phyloP scores from a whole-genome alignment of 2,113 vertebrate species.

The Numida meleagris region DNA sequence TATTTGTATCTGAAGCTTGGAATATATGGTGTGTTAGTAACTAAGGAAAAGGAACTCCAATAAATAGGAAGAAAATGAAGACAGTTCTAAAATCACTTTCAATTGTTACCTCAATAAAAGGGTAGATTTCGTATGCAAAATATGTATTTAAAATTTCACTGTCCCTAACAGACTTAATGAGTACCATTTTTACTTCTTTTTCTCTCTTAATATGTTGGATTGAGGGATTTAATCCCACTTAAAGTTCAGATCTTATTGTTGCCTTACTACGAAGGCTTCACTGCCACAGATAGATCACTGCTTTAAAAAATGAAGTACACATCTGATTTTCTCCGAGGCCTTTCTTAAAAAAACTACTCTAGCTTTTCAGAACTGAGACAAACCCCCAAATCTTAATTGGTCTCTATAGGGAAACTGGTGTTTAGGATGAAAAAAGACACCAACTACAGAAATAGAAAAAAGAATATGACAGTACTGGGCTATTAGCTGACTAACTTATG shows the following conservation, averaged over 20 bases:
- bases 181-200: not conserved
- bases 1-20: not conserved
- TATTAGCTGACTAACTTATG: slow-evolving; percentile 10
- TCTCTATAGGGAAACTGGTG: not conserved
- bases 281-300: not conserved
- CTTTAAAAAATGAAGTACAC: not conserved
- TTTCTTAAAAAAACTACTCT: not conserved
- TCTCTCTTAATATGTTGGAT: not conserved
- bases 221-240: not conserved
- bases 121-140: not conserved
- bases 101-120: not conserved
- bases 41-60: not conserved
- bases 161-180: not conserved
- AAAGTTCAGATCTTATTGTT: not conserved
- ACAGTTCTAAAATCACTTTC: not conserved
- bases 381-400: slow-evolving; percentile 16
- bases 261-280: not conserved
- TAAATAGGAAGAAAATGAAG: not conserved
- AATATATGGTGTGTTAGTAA: not conserved
- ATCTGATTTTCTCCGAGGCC: not conserved
- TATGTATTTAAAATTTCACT: not conserved
- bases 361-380: not conserved
- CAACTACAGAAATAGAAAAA: not conserved
- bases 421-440: slow-evolving; percentile 11
- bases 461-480: not conserved